phyloP scores from a whole-genome alignment of 2,888 invertebrate species.

The Scaptodrosophila latifasciaeformis region DNA sequence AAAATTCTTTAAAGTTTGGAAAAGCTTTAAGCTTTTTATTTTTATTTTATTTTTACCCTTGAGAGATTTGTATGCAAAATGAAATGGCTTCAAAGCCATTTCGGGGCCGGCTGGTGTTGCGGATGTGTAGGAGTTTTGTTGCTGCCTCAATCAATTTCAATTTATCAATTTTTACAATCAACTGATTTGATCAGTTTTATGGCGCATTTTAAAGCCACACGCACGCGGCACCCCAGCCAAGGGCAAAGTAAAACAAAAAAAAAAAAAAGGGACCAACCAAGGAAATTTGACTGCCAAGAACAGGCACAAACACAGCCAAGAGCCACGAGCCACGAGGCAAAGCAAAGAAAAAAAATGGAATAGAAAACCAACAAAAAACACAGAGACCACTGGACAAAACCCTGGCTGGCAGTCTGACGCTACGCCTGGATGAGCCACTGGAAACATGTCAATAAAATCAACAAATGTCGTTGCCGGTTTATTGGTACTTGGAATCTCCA shows the following conservation, averaged over 20 bases:
- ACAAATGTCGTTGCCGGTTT: slow-evolving; percentile 54
- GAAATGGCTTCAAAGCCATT: slow-evolving; percentile 47
- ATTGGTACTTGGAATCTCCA: slow-evolving; percentile 15
- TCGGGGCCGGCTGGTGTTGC: not conserved
- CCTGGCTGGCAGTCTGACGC: not conserved
- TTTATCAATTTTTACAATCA: slow-evolving; percentile 68
- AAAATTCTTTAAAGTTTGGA: too few relatives aligned
- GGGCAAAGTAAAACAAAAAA: not conserved
- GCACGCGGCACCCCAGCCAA: slow-evolving; percentile 6
- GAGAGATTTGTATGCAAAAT: slow-evolving; percentile 29
- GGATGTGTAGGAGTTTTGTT: slow-evolving; percentile 4
- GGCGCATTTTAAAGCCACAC: slow-evolving; percentile 58
- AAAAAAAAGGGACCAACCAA: slow-evolving; percentile 31
- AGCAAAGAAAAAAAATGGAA: slow-evolving; percentile 1
- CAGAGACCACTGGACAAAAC: slow-evolving; percentile 2
- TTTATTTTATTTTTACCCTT: too few relatives aligned
- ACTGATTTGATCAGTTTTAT: slow-evolving; percentile 68
- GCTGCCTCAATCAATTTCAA: slow-evolving; percentile 65
- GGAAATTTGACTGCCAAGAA: slow-evolving; percentile 52
- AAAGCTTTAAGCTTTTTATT: too few relatives aligned
- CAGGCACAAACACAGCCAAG: slow-evolving; percentile 19
- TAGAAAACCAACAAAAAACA: slow-evolving; percentile 2
- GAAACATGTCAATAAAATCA: slow-evolving; percentile 65
- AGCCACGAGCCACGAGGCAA: not conserved
- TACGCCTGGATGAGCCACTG: slow-evolving; percentile 7